Percentiles rank a stretch among this genome's conserved stretches.
These are phyloP conservation scores for Papilio elwesi DNA, from an alignment of 2,888 invertebrate genomes.

Conservation along the genomic window DNA sequence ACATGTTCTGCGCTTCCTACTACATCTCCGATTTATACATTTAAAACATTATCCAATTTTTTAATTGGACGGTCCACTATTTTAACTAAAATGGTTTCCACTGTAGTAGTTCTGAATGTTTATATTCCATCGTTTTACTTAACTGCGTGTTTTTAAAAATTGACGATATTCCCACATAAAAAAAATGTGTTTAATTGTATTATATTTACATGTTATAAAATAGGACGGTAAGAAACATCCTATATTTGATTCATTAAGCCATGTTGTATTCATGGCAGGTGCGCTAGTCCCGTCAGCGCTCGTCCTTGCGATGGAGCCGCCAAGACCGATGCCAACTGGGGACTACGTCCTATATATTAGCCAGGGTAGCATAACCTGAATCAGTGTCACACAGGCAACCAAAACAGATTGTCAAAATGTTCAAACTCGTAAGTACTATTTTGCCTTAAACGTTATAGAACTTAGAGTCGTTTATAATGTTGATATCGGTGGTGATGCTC, in stretches of 20 bases:
- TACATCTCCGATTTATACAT: not conserved
- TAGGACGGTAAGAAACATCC: conserved; percentile 52
- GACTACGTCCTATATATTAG: conserved; percentile 74
- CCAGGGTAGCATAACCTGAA: conserved; percentile 55
- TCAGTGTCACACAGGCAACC: conserved; percentile 64
- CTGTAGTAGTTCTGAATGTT: too few species aligned
- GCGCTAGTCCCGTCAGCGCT: conserved; percentile 58
- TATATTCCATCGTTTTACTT: too few species aligned
- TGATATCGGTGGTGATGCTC: not conserved
- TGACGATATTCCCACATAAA: too few species aligned
- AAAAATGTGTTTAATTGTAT: too few species aligned
- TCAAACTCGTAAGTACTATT: conserved; percentile 77
- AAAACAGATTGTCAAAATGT: conserved; percentile 74
- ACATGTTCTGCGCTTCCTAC: too few species aligned
- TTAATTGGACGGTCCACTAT: too few species aligned
- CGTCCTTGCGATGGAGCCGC: conserved; percentile 67
- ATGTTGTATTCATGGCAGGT: conserved; percentile 70
- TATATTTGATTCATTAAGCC: conserved; percentile 50
- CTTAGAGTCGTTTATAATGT: conserved; percentile 17
- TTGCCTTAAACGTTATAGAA: not conserved
- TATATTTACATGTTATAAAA: not conserved
- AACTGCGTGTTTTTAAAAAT: too few species aligned
- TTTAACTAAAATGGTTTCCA: too few species aligned
- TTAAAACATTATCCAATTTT: too few species aligned
- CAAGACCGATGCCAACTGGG: conserved; percentile 69